These are phyloP conservation scores for Urosaurus nigricauda DNA, from an alignment of 2,797 vertebrate species.

Conservation along the genomic window DNA sequence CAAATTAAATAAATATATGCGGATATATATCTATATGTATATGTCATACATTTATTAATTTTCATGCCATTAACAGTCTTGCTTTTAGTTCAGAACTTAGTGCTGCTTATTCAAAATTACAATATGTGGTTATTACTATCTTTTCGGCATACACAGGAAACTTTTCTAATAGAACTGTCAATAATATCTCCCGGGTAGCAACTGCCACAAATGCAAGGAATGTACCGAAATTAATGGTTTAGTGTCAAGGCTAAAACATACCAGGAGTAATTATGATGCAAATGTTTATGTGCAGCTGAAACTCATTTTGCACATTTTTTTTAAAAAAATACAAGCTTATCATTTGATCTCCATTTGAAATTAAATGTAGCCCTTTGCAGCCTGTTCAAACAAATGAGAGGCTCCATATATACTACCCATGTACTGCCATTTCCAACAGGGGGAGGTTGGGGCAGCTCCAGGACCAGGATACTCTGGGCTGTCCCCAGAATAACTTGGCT, in stretches of 20 bases:
- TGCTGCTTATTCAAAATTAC: neutral
- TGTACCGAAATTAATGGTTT: slow-evolving; percentile 2
- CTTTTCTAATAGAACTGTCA: neutral
- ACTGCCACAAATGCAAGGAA: neutral
- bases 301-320: neutral
- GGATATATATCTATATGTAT: neutral
- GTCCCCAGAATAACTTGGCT: no score
- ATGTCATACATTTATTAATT: neutral
- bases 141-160: neutral
- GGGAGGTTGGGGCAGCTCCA: no score
- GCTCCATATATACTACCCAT: neutral
- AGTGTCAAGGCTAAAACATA: slow-evolving; percentile 15
- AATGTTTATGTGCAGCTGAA: slow-evolving; percentile 3
- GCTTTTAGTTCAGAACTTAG: slow-evolving; percentile 27
- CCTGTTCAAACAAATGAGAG: neutral
- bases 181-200: neutral
- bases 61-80: slow-evolving; percentile 1
- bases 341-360: neutral
- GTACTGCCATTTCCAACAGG: no score
- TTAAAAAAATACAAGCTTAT: neutral
- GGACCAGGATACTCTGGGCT: no score
- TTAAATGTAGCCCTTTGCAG: neutral
- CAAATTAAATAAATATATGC: no score
- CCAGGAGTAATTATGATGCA: slow-evolving; percentile 25
- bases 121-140: neutral